Conservation (phyloP, 2,113 vertebrate species). For the Oryzias curvinotus region DNA sequence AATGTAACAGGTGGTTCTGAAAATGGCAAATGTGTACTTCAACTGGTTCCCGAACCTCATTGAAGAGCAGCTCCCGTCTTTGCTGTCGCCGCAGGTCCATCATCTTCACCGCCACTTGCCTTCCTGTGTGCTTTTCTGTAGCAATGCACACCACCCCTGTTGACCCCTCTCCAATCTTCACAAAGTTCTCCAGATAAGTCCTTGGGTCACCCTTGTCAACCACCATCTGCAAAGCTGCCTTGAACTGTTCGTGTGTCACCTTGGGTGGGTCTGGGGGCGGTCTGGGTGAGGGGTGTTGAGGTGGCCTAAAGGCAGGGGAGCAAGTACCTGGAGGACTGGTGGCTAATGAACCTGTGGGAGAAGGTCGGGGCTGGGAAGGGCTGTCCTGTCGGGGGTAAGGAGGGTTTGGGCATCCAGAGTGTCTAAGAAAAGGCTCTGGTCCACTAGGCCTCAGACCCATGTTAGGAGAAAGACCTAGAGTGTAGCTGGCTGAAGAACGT, state of each 20-base stretch:
- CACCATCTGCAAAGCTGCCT: constrained; percentile 96
- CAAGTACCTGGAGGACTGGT: constrained; percentile 88
- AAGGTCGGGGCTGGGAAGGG: constrained; percentile 84
- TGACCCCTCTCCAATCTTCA: constrained; percentile 97
- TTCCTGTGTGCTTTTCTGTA: constrained; percentile 91
- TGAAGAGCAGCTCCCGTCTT: constrained; percentile 94
- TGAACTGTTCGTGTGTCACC: constrained; percentile 96
- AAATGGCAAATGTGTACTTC: too few relatives aligned
- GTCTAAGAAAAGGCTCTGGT: constrained; percentile 74
- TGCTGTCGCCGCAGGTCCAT: constrained; percentile 98
- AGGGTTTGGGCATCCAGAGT: constrained; percentile 74
- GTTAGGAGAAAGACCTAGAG: constrained; percentile 78
- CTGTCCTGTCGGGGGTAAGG: constrained; percentile 80
- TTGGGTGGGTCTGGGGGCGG: constrained; percentile 82
- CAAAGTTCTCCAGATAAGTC: constrained; percentile 90
- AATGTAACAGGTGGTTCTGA: too few relatives aligned
- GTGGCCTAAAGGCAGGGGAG: constrained; percentile 87
- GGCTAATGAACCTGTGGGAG: constrained; percentile 88
- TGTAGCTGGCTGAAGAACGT: constrained; percentile 80
- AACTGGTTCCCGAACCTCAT: constrained; percentile 82
- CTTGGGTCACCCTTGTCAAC: constrained; percentile 96
- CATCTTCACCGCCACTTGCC: constrained; percentile 97
- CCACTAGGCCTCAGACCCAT: constrained; percentile 72
- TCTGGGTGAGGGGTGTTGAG: constrained; percentile 80
- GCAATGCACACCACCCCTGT: constrained; percentile 96